A percentile compares a stretch with the other conserved stretches of the same genome.
Evolutionary conservation across 1,140 invertebrate species (phyloP).

Genomic region (Drosophila trapezifrons): DNA sequence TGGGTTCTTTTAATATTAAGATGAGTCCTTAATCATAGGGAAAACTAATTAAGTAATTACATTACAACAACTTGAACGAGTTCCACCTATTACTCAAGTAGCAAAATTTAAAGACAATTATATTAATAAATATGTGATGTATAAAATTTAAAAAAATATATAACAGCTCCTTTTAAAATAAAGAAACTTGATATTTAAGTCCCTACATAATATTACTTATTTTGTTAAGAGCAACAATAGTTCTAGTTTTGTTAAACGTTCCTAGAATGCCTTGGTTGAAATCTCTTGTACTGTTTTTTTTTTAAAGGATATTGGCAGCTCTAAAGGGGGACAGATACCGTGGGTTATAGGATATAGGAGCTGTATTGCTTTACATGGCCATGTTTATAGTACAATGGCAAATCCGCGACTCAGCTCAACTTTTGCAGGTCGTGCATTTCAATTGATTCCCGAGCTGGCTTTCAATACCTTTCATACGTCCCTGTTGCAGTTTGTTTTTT

Average conservation of each 20-base stretch:
- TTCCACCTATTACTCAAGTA: too few species aligned
- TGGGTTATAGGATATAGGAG: constrained; percentile 11
- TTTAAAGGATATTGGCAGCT: not conserved
- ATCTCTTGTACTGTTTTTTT: not conserved
- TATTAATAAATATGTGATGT: too few species aligned
- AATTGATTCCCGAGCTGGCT: constrained; percentile 58
- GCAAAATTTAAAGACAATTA: too few species aligned
- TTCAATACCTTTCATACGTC: constrained; percentile 50
- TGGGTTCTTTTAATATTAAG: not conserved
- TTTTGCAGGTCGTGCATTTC: constrained; percentile 63
- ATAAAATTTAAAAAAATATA: too few species aligned
- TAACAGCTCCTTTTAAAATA: too few species aligned
- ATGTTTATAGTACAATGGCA: constrained; percentile 71
- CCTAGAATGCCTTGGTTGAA: not conserved
- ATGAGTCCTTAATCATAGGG: too few species aligned
- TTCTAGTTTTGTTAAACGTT: not conserved
- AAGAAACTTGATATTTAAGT: too few species aligned
- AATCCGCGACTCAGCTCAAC: constrained; percentile 63
- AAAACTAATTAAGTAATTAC: too few species aligned
- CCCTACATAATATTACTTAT: too few species aligned
- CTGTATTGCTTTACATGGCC: constrained; percentile 68
- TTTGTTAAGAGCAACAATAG: not conserved
- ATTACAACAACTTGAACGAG: too few species aligned
- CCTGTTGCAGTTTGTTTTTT: constrained; percentile 49
- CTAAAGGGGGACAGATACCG: constrained; percentile 7